Conservation (phyloP, 2,888 invertebrate species). For the Strigamia crassipes region DNA sequence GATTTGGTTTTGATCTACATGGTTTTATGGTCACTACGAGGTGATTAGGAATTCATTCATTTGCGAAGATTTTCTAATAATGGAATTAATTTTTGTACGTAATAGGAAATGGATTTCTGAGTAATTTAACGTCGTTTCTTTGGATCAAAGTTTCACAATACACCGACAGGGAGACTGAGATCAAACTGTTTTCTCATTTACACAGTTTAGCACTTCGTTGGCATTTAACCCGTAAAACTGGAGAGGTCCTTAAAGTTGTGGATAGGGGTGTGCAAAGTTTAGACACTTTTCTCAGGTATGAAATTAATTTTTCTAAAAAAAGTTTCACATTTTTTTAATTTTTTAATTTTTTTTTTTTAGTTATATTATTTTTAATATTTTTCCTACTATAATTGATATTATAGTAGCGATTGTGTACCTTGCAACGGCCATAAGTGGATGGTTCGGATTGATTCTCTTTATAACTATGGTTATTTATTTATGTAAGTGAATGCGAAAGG, state of each 20-base stretch:
- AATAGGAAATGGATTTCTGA: constrained; percentile 88
- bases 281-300: constrained; percentile 85
- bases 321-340: background rate
- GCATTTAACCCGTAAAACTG: constrained; percentile 94
- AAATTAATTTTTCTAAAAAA: constrained; percentile 7
- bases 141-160: constrained; percentile 97
- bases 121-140: constrained; percentile 85
- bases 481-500: constrained; percentile 66
- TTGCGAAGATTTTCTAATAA: no score
- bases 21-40: constrained; percentile 88
- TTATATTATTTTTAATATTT: constrained; percentile 84
- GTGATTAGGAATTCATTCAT: constrained; percentile 69
- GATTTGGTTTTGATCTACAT: constrained; percentile 87
- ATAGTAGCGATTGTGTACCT: constrained; percentile 89
- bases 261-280: constrained; percentile 97
- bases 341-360: constrained; percentile 54
- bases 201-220: constrained; percentile 88
- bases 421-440: constrained; percentile 81
- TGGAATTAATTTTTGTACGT: constrained; percentile 59
- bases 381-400: constrained; percentile 91
- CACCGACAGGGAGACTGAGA: constrained; percentile 85
- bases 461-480: constrained; percentile 90
- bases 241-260: constrained; percentile 94
- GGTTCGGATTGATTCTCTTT: constrained; percentile 95
- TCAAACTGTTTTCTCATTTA: constrained; percentile 83